A percentile compares a stretch with the other conserved stretches of the same genome.
Conservation (phyloP, 2,888 invertebrate species). For the Volucella zonaria region DNA sequence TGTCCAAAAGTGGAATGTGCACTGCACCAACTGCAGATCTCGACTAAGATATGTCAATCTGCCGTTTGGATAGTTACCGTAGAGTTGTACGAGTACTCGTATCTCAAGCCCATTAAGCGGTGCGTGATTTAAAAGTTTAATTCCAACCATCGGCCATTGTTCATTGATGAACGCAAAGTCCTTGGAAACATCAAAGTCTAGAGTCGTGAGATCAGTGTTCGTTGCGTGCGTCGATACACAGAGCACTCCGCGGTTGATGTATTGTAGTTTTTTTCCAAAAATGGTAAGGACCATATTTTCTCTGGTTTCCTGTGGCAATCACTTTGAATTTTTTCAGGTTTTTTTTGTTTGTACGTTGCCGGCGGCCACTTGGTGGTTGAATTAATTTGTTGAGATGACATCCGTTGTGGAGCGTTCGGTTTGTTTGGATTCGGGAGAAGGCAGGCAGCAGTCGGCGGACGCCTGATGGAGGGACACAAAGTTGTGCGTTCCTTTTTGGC, state of each 20-base stretch:
- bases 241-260: constrained; percentile 31
- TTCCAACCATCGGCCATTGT: constrained; percentile 60
- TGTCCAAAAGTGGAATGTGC: constrained; percentile 54
- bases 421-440: constrained; percentile 54
- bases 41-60: constrained; percentile 70
- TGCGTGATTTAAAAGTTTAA: constrained; percentile 74
- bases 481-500: background rate
- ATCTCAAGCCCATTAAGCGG: constrained; percentile 55
- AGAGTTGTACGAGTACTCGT: constrained; percentile 24
- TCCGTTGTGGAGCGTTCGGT: constrained; percentile 51
- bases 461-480: too few relatives aligned
- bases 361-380: constrained; percentile 22
- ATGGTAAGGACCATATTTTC: constrained; percentile 58
- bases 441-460: too few relatives aligned
- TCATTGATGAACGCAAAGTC: constrained; percentile 67
- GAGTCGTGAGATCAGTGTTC: too few relatives aligned
- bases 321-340: constrained; percentile 8
- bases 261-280: constrained; percentile 59
- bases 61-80: constrained; percentile 9
- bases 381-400: constrained; percentile 61
- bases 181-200: constrained; percentile 53
- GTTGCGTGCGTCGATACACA: too few relatives aligned
- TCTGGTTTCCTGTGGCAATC: constrained; percentile 46
- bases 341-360: background rate
- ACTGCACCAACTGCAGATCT: constrained; percentile 62